Conservation (phyloP, 2,113 vertebrate genomes). For the Phrynosoma blainvillii region DNA sequence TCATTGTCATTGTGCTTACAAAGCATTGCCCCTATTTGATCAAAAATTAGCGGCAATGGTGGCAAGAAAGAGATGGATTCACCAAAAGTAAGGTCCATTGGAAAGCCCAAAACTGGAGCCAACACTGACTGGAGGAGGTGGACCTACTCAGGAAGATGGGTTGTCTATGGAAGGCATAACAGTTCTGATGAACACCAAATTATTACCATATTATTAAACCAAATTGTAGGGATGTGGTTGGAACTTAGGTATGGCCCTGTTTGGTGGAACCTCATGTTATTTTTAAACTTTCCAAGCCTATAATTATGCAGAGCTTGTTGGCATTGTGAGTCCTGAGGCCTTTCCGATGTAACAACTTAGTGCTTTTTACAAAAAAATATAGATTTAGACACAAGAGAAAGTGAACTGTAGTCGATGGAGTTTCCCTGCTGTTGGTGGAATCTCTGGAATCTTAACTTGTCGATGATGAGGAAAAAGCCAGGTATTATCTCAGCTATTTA, state of each 20-base stretch:
- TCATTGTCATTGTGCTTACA: too few relatives aligned
- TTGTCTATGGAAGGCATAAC: neutral
- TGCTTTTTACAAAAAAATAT: neutral
- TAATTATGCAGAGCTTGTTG: neutral
- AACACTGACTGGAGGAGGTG: neutral
- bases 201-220: too few relatives aligned
- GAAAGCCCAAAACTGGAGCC: too few relatives aligned
- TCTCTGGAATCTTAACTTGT: neutral
- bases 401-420: too few relatives aligned
- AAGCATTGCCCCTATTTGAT: too few relatives aligned
- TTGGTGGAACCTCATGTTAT: neutral
- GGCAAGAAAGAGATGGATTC: too few relatives aligned
- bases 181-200: neutral
- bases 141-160: neutral
- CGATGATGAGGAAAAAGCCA: neutral
- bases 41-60: too few relatives aligned
- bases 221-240: neutral
- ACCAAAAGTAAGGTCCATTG: too few relatives aligned
- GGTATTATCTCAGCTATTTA: neutral
- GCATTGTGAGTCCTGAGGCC: too few relatives aligned
- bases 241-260: neutral
- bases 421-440: neutral
- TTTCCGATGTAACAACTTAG: neutral
- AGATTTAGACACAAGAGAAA: neutral
- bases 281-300: neutral